These are phyloP conservation scores for Lithophane socia DNA, from an alignment of 2,888 invertebrate genomes.

Conservation along the genomic window DNA sequence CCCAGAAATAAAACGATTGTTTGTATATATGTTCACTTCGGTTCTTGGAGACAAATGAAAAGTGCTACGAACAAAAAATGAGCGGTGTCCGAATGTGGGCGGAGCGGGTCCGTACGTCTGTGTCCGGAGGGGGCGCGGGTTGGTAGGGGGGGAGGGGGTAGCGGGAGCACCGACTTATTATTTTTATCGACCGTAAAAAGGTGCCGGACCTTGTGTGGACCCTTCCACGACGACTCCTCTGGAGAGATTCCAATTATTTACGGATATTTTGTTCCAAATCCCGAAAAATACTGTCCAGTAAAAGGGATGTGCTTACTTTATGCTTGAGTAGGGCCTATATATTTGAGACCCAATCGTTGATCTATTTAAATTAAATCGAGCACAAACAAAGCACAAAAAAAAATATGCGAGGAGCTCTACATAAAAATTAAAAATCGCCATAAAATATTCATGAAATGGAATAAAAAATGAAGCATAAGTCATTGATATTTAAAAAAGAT, in stretches of 20 bases:
- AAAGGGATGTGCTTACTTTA: constrained; percentile 78
- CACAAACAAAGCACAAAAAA: constrained; percentile 8
- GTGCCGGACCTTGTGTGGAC: constrained; percentile 84
- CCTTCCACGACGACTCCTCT: constrained; percentile 82
- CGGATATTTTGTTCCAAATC: constrained; percentile 86
- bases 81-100: constrained; percentile 87
- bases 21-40: constrained; percentile 49
- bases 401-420: neutral
- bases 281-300: constrained; percentile 82
- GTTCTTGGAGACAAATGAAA: constrained; percentile 72
- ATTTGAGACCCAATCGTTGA: constrained; percentile 66
- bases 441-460: constrained; percentile 41
- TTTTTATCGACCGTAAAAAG: constrained; percentile 90
- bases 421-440: neutral
- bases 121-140: constrained; percentile 58
- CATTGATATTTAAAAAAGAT: constrained; percentile 69
- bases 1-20: constrained; percentile 54
- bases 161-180: constrained; percentile 83
- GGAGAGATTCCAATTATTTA: constrained; percentile 87
- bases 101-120: constrained; percentile 69
- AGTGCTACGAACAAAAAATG: constrained; percentile 86
- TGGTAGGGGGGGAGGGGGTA: constrained; percentile 59
- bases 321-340: constrained; percentile 72
- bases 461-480: constrained; percentile 48
- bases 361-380: constrained; percentile 32